These are phyloP conservation scores for Caenorhabditis latens DNA, from an alignment of 1,140 invertebrate genomes.

Conservation along the genomic window DNA sequence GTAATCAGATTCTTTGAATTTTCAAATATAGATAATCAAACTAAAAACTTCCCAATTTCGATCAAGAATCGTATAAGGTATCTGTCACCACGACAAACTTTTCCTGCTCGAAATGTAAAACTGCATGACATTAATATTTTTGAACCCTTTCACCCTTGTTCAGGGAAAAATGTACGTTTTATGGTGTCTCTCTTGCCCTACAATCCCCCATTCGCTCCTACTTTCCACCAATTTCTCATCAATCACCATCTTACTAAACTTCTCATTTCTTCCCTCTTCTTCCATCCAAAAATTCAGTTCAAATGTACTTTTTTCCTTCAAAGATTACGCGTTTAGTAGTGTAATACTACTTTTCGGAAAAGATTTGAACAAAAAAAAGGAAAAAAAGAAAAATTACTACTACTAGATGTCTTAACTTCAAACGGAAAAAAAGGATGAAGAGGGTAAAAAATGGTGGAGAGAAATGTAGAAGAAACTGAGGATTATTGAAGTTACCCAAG, in stretches of 20 bases:
- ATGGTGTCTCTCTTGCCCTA: background rate
- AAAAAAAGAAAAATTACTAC: constrained; percentile 5
- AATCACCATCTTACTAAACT: constrained; percentile 41
- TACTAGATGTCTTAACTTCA: constrained; percentile 23
- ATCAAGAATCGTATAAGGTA: no score
- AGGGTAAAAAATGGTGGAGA: constrained; percentile 27
- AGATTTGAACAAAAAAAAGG: background rate
- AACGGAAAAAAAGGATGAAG: background rate
- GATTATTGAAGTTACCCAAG: constrained; percentile 46
- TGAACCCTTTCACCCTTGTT: no score
- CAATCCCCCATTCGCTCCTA: no score
- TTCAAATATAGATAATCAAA: no score
- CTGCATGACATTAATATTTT: no score
- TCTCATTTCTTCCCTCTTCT: background rate
- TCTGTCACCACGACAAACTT: no score
- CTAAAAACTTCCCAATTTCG: no score
- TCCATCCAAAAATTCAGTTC: constrained; percentile 2
- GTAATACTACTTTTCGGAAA: background rate
- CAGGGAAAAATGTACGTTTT: background rate
- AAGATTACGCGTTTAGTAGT: constrained; percentile 17
- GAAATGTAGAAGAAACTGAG: background rate
- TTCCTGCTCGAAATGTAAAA: no score
- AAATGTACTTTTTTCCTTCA: background rate
- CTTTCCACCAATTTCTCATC: constrained; percentile 20
- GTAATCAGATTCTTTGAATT: no score